Evolutionary conservation across 2,113 vertebrate species (phyloP).

Genomic region (Varanus salvator): DNA sequence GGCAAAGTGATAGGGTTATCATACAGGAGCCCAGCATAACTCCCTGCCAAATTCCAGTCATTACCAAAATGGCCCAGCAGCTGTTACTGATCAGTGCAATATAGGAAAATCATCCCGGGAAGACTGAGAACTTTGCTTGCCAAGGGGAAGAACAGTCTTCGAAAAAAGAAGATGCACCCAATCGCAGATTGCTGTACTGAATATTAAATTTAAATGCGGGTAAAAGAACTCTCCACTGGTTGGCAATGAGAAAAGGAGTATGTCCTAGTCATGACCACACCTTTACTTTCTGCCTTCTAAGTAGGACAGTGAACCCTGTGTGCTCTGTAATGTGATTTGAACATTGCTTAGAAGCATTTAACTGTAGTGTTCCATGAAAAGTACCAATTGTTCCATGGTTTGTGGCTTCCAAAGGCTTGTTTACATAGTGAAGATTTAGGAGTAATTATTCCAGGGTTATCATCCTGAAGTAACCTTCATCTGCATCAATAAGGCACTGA

Average conservation of each 20-base stretch:
- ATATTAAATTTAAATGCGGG: slow-evolving; percentile 61
- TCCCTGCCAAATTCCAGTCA: slow-evolving; percentile 61
- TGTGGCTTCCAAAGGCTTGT: neutral
- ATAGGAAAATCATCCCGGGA: slow-evolving; percentile 52
- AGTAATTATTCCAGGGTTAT: neutral
- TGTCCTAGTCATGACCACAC: neutral
- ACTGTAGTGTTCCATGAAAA: neutral
- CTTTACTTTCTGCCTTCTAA: neutral
- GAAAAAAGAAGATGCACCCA: slow-evolving; percentile 61
- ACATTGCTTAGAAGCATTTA: neutral
- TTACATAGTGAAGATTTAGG: neutral
- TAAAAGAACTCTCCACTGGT: slow-evolving; percentile 32
- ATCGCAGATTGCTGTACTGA: slow-evolving; percentile 42
- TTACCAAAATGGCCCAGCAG: slow-evolving; percentile 68
- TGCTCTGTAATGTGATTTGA: neutral
- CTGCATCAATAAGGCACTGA: neutral
- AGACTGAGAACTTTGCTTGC: slow-evolving; percentile 55
- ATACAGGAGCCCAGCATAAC: slow-evolving; percentile 55
- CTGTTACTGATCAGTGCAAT: slow-evolving; percentile 71
- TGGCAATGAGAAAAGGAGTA: neutral
- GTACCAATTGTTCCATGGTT: neutral
- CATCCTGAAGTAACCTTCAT: neutral
- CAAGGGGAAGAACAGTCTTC: slow-evolving; percentile 32
- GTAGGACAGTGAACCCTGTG: neutral
- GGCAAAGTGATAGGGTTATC: slow-evolving; percentile 61